Conservation (phyloP, 2,888 invertebrate species). For the Tiphia femorata region DNA sequence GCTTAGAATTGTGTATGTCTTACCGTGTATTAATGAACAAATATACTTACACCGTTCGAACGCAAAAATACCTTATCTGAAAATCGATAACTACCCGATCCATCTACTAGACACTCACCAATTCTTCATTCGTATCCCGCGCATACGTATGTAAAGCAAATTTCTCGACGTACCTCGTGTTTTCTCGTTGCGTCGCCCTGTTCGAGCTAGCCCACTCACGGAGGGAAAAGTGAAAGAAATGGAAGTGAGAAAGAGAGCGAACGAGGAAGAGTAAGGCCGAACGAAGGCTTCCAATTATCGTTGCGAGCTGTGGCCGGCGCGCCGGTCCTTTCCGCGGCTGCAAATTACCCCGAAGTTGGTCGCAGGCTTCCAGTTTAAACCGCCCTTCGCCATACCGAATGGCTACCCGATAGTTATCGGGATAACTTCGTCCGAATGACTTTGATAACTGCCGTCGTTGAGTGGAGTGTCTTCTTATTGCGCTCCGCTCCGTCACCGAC, state of each 20-base stretch:
- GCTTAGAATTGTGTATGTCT: too few relatives aligned
- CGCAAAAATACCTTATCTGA: too few relatives aligned
- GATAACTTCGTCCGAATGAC: constrained; percentile 33
- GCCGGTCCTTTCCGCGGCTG: constrained; percentile 23
- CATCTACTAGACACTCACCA: too few relatives aligned
- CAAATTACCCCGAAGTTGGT: constrained; percentile 40
- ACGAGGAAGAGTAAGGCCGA: constrained; percentile 7
- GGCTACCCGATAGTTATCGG: constrained; percentile 31
- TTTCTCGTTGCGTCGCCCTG: not conserved
- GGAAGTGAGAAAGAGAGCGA: not conserved
- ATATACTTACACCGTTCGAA: too few relatives aligned
- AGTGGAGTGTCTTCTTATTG: constrained; percentile 8
- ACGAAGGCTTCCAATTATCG: constrained; percentile 35
- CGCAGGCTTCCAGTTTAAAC: constrained; percentile 27
- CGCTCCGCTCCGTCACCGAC: not conserved
- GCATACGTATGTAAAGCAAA: not conserved
- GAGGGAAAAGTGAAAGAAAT: not conserved
- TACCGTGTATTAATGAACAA: too few relatives aligned
- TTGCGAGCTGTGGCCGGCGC: constrained; percentile 17
- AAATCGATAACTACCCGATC: too few relatives aligned
- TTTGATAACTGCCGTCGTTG: constrained; percentile 27
- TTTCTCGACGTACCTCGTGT: not conserved
- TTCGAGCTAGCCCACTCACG: not conserved
- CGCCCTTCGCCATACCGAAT: constrained; percentile 23
- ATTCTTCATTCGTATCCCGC: not conserved